A percentile compares a stretch with the other conserved stretches of the same genome.
phyloP scores from a whole-genome alignment of 1,140 invertebrate genomes.

The Orchesella cincta region DNA sequence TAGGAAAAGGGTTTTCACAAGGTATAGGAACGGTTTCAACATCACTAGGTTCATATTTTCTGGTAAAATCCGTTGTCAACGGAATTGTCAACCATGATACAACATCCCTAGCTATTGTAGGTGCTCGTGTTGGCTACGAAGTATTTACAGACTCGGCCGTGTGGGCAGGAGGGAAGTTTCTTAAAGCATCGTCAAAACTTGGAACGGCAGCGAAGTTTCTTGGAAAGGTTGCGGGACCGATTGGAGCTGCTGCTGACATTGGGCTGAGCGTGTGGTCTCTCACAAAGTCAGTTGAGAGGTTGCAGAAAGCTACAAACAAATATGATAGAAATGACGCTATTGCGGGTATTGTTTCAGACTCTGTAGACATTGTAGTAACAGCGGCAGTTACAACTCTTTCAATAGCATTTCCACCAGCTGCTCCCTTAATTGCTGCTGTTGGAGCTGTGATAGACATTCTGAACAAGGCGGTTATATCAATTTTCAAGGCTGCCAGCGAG shows the following conservation, averaged over 20 bases:
- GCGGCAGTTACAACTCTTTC: background rate
- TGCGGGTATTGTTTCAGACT: constrained; percentile 18
- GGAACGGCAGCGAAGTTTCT: background rate
- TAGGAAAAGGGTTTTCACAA: background rate
- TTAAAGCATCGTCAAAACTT: background rate
- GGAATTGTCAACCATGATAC: background rate
- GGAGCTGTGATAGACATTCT: constrained; percentile 22
- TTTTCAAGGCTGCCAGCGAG: constrained; percentile 23
- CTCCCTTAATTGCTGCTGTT: background rate
- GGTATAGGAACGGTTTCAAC: background rate
- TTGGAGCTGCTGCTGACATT: constrained; percentile 29
- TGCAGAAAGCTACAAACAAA: background rate
- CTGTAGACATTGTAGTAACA: constrained; percentile 30
- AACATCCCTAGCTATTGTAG: background rate
- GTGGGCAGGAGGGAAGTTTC: background rate
- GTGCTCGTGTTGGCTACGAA: background rate
- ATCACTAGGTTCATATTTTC: background rate
- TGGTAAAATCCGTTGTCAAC: background rate
- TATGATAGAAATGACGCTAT: constrained; percentile 36
- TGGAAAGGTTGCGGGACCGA: constrained; percentile 32
- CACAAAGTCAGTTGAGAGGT: background rate
- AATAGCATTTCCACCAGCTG: constrained; percentile 23
- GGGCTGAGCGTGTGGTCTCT: constrained; percentile 30
- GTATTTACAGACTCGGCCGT: background rate
- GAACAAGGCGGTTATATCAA: background rate